These are phyloP conservation scores for Drosophila maculinotata DNA, from an alignment of 2,888 invertebrate species.

Conservation along the genomic window DNA sequence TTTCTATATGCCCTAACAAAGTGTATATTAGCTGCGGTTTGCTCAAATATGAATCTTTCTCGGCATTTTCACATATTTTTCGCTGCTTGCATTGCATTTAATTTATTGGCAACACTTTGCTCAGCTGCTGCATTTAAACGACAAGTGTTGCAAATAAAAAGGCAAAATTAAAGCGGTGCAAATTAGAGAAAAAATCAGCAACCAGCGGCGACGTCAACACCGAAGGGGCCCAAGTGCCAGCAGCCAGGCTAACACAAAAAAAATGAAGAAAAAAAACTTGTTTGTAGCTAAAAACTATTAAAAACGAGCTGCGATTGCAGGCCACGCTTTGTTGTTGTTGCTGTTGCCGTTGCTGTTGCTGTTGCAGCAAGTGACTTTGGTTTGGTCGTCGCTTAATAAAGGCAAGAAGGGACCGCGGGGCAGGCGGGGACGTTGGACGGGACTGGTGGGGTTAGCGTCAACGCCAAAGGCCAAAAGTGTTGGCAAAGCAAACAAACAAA, in stretches of 20 bases:
- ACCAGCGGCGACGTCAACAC: constrained; percentile 69
- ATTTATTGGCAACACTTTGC: constrained; percentile 79
- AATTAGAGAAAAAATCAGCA: constrained; percentile 65
- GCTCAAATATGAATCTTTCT: not conserved
- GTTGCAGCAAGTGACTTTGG: constrained; percentile 70
- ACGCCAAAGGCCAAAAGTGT: constrained; percentile 81
- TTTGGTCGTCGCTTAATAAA: constrained; percentile 70
- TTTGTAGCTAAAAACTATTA: constrained; percentile 69
- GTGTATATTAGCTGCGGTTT: constrained; percentile 34
- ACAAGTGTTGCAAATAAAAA: constrained; percentile 81
- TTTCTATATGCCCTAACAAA: not conserved
- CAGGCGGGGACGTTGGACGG: constrained; percentile 1
- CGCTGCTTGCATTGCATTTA: constrained; percentile 60
- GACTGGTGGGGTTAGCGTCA: constrained; percentile 66
- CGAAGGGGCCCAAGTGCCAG: constrained; percentile 43
- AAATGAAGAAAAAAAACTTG: constrained; percentile 60
- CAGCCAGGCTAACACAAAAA: constrained; percentile 15
- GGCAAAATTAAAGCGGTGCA: constrained; percentile 78
- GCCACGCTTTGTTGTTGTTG: constrained; percentile 48
- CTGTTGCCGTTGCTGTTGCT: constrained; percentile 30
- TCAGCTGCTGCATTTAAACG: constrained; percentile 75
- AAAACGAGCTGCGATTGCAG: constrained; percentile 67
- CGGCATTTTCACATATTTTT: constrained; percentile 12
- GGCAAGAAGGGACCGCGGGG: constrained; percentile 51
- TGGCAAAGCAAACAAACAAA: constrained; percentile 71